Percentiles rank a stretch among this genome's conserved stretches.
Evolutionary conservation across 2,797 vertebrate genomes (phyloP).

Genomic region (Lithobates pipiens): DNA sequence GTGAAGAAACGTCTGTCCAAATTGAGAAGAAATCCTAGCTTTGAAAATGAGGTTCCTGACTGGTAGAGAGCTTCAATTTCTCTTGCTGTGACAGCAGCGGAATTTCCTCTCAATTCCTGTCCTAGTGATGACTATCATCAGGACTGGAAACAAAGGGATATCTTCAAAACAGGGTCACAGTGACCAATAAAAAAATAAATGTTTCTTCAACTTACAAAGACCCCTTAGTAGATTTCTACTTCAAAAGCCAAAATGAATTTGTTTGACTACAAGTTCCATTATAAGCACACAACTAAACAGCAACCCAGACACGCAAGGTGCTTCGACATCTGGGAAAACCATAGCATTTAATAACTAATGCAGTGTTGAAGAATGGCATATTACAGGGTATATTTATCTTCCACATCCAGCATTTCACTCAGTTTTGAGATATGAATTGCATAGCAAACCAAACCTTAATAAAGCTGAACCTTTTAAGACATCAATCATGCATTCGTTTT

Average conservation of each 20-base stretch:
- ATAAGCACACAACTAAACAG: background rate
- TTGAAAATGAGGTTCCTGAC: background rate
- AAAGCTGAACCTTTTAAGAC: slow-evolving; percentile 55
- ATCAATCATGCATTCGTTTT: slow-evolving; percentile 61
- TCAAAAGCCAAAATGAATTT: background rate
- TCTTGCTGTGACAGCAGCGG: too few relatives aligned
- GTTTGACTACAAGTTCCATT: background rate
- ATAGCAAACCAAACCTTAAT: slow-evolving; percentile 57
- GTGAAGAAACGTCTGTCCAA: background rate
- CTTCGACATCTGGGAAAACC: slow-evolving; percentile 11
- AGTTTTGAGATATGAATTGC: slow-evolving; percentile 46
- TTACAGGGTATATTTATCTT: slow-evolving; percentile 42
- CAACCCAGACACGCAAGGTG: background rate
- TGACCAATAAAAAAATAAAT: too few relatives aligned
- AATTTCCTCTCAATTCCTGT: too few relatives aligned
- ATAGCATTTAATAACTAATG: slow-evolving; percentile 28
- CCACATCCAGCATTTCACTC: slow-evolving; percentile 19
- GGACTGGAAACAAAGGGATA: too few relatives aligned
- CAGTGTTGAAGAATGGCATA: slow-evolving; percentile 34
- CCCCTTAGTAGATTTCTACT: background rate
- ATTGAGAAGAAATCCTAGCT: background rate
- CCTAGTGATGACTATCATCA: background rate
- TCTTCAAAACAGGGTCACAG: background rate
- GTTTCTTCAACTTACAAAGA: background rate
- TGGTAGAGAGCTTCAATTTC: too few relatives aligned